Evolutionary conservation across 2,113 vertebrate genomes (phyloP).

Genomic region (Garra rufa): DNA sequence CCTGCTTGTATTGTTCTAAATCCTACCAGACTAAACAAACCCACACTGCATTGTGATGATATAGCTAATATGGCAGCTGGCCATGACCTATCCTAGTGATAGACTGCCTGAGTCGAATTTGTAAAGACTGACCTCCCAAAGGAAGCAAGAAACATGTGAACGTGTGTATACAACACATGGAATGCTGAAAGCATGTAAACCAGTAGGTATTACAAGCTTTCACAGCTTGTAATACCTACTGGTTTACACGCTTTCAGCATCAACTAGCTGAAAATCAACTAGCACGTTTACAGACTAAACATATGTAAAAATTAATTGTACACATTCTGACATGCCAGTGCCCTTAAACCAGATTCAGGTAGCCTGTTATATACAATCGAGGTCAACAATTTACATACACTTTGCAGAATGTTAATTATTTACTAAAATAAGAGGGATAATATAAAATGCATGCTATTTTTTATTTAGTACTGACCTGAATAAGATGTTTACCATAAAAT

Average conservation of each 20-base stretch:
- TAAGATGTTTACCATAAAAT: too few relatives aligned
- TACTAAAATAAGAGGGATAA: too few relatives aligned
- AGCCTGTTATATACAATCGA: neutral
- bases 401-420: too few relatives aligned
- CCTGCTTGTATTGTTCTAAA: conserved; percentile 1
- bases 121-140: conserved; percentile 25
- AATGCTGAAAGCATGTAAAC: neutral
- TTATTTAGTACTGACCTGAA: too few relatives aligned
- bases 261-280: conserved; percentile 3
- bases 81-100: conserved; percentile 31
- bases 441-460: too few relatives aligned
- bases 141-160: neutral
- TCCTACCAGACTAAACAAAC: conserved; percentile 17
- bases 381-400: too few relatives aligned
- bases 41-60: neutral
- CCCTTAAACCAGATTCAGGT: neutral
- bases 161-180: neutral
- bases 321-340: neutral
- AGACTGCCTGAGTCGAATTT: neutral
- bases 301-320: neutral
- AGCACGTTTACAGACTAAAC: neutral
- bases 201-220: neutral
- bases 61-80: conserved; percentile 14
- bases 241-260: too few relatives aligned
- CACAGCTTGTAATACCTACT: too few relatives aligned